Conservation (phyloP, 2,888 invertebrate genomes). For the Pycnomerus fuliginosus region DNA sequence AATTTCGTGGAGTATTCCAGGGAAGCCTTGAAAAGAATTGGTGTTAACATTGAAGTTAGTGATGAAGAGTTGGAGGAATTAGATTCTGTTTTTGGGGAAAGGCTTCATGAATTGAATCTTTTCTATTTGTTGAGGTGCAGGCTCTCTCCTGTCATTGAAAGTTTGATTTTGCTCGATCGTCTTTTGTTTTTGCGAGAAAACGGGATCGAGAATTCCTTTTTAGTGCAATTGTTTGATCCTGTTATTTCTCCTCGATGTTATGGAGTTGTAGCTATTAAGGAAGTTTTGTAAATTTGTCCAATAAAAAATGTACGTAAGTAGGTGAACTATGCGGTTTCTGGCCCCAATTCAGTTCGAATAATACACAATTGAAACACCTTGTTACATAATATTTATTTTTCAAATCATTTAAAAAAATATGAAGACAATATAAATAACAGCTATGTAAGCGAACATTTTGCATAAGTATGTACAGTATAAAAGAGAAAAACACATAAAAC, state of each 20-base stretch:
- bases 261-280: constrained; percentile 65
- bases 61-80: constrained; percentile 52
- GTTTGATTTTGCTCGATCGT: constrained; percentile 79
- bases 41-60: constrained; percentile 56
- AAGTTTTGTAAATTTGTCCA: no score
- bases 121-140: constrained; percentile 78
- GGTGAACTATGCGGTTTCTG: background rate
- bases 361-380: no score
- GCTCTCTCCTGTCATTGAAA: constrained; percentile 79
- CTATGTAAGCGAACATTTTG: no score
- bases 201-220: constrained; percentile 58
- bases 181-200: constrained; percentile 72
- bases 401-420: no score
- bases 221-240: constrained; percentile 82
- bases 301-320: background rate
- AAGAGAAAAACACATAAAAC: no score
- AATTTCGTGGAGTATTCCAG: constrained; percentile 70
- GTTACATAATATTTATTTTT: no score
- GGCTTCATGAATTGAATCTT: constrained; percentile 63
- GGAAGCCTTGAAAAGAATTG: constrained; percentile 65
- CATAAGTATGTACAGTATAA: no score
- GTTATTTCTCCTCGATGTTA: constrained; percentile 81
- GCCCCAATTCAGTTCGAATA: no score
- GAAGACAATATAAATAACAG: no score
- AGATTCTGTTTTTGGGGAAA: constrained; percentile 47